Base-by-base conservation (phyloP, 2,888 invertebrate genomes). In the Lepetodrilus schrolli region DNA sequence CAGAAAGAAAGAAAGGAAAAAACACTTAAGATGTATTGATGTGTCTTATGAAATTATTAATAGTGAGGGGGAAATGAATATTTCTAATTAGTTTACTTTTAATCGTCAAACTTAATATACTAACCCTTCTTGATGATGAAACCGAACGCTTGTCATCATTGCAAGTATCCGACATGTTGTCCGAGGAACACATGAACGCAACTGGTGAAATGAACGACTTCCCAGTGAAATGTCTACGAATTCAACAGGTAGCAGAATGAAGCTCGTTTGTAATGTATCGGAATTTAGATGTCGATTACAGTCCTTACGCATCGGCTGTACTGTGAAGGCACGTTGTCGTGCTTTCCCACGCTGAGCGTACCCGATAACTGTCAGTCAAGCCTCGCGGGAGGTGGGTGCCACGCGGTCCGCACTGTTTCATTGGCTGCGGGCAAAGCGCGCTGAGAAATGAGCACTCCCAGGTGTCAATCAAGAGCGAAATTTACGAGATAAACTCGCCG, bases 401-500 rank as follows among this genome's bases (percentile, higher is more conserved):
- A 26, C 47, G 26, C 30, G 26, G 23, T 13, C 21, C 68, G 13
- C 37, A 26, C 43, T 4, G 3, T 68, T 30, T 58, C n/a, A 58
- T 58, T 58, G 58, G 58, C 17, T 30, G 17, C 30, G 17, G 26
- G 58, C n/a, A 58, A 34, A 13, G 58, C 58, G 58, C 58, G 58
- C 23, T 17, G 58, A 7, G 58, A 30, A 26, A 30, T 30, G 26
- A 58, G 26, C 23, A 58, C 34, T 58, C 23, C 49, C 4, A 20
- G 50, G 36, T 49, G 70, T 70, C 70, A 70, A 70, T 70, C 70
- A 70, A 37, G 26, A 36, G 50, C 38, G 49, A 50, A 70, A 70
- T 70, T 70, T 70, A 50, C 34, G 70, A 49, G 70, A 70, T 70
- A 49, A 70, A 70, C 70, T 37, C 37, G 5, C 34, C 50, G 70